Evolutionary conservation across 2,888 invertebrate genomes (phyloP).

Genomic region (Rhingia campestris): DNA sequence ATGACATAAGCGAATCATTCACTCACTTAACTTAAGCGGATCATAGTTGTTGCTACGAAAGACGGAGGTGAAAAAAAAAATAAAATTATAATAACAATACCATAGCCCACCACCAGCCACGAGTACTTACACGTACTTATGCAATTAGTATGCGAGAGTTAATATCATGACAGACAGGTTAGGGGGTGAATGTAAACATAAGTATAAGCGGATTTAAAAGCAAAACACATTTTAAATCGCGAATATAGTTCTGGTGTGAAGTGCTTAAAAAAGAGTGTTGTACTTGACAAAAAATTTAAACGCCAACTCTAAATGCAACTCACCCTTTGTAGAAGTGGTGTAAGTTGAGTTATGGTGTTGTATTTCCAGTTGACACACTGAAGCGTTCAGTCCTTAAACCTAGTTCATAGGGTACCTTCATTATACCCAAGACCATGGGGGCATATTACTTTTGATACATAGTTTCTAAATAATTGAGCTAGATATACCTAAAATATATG

Average conservation of each 20-base stretch:
- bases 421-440: neutral
- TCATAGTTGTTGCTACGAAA: constrained; percentile 37
- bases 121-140: constrained; percentile 47
- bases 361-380: constrained; percentile 18
- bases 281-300: constrained; percentile 17
- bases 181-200: constrained; percentile 45
- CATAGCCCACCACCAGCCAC: neutral
- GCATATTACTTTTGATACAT: too few species aligned
- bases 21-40: constrained; percentile 56
- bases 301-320: neutral
- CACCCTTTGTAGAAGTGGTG: constrained; percentile 30
- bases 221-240: constrained; percentile 22
- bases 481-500: too few species aligned
- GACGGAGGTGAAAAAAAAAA: constrained; percentile 27
- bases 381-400: neutral
- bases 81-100: constrained; percentile 31
- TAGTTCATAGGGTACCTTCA: neutral
- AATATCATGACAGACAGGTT: constrained; percentile 22
- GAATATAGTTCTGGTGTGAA: constrained; percentile 7
- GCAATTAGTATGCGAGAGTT: constrained; percentile 55
- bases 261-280: constrained; percentile 22
- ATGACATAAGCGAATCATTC: constrained; percentile 55
- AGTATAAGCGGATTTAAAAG: constrained; percentile 53
- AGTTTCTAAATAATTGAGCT: too few species aligned
- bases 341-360: constrained; percentile 18